Conservation (phyloP, 2,797 vertebrate genomes). For the Melanotaenia nigrans region DNA sequence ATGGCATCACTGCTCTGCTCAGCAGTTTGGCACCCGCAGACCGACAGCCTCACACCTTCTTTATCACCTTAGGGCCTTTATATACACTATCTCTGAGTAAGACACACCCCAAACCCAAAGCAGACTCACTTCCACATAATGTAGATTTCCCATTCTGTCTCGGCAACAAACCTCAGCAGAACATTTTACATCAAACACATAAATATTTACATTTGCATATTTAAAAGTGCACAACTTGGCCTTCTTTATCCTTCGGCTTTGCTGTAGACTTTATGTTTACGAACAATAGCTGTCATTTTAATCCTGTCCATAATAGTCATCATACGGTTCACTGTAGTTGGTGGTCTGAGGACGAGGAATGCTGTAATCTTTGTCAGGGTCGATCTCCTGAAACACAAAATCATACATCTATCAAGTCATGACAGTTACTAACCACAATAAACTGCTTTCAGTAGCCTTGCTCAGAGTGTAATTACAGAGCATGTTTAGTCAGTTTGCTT, state of each 20-base stretch:
- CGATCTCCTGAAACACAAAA: slow-evolving; percentile 80
- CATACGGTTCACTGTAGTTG: slow-evolving; percentile 77
- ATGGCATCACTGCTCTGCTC: slow-evolving; percentile 37
- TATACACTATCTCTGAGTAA: slow-evolving; percentile 33
- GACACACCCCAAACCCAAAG: slow-evolving; percentile 11
- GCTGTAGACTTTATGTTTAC: not conserved
- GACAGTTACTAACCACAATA: not conserved
- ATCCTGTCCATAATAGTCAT: slow-evolving; percentile 72
- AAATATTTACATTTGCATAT: slow-evolving; percentile 59
- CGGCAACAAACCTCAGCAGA: slow-evolving; percentile 15
- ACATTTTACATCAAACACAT: slow-evolving; percentile 25
- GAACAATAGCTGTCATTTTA: slow-evolving; percentile 25
- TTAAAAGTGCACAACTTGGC: slow-evolving; percentile 11
- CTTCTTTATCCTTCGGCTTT: slow-evolving; percentile 1
- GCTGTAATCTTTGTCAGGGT: slow-evolving; percentile 83
- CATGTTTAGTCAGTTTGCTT: not conserved
- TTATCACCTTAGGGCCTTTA: slow-evolving; percentile 46
- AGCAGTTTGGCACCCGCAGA: slow-evolving; percentile 60
- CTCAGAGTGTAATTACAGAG: slow-evolving; percentile 18
- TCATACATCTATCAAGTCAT: slow-evolving; percentile 20
- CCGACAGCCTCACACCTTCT: slow-evolving; percentile 53
- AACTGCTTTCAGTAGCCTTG: slow-evolving; percentile 33
- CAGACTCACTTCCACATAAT: slow-evolving; percentile 17
- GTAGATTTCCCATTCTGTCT: slow-evolving; percentile 12
- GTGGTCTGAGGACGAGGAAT: slow-evolving; percentile 87